phyloP scores from a whole-genome alignment of 2,797 vertebrate genomes.

The Protonibea diacanthus region DNA sequence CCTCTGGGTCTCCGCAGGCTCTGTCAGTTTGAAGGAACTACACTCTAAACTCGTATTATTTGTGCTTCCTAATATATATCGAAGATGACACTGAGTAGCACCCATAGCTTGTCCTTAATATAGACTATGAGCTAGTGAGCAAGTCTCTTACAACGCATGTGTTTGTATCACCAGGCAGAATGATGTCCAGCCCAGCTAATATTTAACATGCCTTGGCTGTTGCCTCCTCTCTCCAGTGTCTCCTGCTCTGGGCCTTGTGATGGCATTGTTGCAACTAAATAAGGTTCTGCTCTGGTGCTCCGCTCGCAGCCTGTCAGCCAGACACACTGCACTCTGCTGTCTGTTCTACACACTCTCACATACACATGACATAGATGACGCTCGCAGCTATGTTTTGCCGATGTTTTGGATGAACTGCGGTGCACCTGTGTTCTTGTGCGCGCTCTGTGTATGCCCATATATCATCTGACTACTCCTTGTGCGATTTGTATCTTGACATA shows the following conservation, averaged over 20 bases:
- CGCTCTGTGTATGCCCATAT: constrained; percentile 3
- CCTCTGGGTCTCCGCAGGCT: not conserved
- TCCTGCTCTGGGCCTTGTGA: constrained; percentile 67
- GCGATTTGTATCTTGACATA: constrained; percentile 41
- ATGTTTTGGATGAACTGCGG: constrained; percentile 40
- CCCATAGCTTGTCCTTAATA: constrained; percentile 55
- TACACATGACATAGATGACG: constrained; percentile 31
- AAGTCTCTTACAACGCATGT: constrained; percentile 51
- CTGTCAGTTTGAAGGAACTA: constrained; percentile 7
- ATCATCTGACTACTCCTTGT: constrained; percentile 52
- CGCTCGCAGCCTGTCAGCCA: constrained; percentile 49
- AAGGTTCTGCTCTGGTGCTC: constrained; percentile 62
- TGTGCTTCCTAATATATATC: constrained; percentile 24
- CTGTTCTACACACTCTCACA: constrained; percentile 30
- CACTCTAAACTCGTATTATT: constrained; percentile 21
- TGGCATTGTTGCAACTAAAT: constrained; percentile 80
- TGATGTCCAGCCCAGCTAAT: constrained; percentile 75
- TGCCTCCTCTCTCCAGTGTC: constrained; percentile 59
- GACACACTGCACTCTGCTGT: constrained; percentile 45
- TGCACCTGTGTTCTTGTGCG: constrained; percentile 47
- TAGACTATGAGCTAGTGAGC: constrained; percentile 72
- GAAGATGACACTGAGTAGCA: constrained; percentile 56
- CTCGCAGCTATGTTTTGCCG: constrained; percentile 39
- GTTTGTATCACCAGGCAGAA: constrained; percentile 69
- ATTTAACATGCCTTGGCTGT: constrained; percentile 75